Evolutionary conservation across 92 coral and sea anemone genomes (phyloP).

Genomic region (Galaxea fascicularis): DNA sequence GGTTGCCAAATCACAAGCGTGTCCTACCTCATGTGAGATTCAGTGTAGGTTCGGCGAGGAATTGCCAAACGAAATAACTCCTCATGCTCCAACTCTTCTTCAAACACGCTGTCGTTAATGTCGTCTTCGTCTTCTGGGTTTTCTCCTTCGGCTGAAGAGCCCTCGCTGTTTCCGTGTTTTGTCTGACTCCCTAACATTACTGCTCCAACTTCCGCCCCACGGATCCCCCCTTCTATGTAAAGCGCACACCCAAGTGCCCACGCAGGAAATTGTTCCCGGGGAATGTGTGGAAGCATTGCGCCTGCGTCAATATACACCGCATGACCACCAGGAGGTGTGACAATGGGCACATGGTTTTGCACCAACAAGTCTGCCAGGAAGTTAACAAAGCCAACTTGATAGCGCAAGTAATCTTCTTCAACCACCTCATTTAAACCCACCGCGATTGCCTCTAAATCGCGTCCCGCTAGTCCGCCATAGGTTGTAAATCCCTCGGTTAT

Average conservation of each 20-base stretch:
- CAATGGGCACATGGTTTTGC: conserved; percentile 60
- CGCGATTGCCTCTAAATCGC: conserved; percentile 85
- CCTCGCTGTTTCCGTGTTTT: conserved; percentile 9
- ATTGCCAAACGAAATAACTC: conserved; percentile 75
- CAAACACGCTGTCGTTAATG: conserved; percentile 43
- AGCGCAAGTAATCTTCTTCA: conserved; percentile 74
- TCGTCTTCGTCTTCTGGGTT: conserved; percentile 30
- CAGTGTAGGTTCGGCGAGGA: conserved; percentile 79
- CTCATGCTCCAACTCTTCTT: conserved; percentile 43
- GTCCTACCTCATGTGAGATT: conserved; percentile 74
- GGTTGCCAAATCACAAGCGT: too few relatives aligned
- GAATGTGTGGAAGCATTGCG: conserved; percentile 78
- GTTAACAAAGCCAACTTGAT: conserved; percentile 66
- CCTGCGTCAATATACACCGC: conserved; percentile 87
- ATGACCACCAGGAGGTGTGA: conserved; percentile 89
- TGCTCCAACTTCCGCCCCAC: conserved; percentile 81
- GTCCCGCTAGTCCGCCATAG: conserved; percentile 83
- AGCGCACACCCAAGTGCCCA: conserved; percentile 76
- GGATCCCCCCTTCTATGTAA: conserved; percentile 77
- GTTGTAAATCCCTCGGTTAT: conserved; percentile 83
- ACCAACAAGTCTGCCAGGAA: conserved; percentile 62
- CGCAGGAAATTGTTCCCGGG: conserved; percentile 71
- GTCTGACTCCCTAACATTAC: conserved; percentile 63
- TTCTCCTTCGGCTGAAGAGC: conserved; percentile 16
- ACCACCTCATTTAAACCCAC: conserved; percentile 77